phyloP scores from a whole-genome alignment of 2,888 invertebrate genomes.

The Cheilosia pagana region DNA sequence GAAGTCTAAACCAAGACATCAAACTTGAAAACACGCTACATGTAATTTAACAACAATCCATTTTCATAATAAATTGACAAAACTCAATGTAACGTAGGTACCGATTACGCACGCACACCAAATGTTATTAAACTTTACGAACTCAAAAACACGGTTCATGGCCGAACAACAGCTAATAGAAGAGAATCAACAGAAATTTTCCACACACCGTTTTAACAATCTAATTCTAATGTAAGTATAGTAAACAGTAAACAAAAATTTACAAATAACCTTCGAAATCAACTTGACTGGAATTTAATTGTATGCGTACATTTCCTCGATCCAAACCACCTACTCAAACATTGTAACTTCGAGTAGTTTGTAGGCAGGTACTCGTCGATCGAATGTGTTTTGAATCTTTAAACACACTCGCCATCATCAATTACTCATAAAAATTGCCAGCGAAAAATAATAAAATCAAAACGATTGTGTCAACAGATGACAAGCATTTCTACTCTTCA shows the following conservation, averaged over 20 bases:
- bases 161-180: neutral
- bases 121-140: slow-evolving; percentile 45
- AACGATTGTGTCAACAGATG: neutral
- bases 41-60: neutral
- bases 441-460: neutral
- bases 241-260: slow-evolving; percentile 19
- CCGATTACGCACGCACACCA: neutral
- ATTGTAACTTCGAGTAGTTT: slow-evolving; percentile 9
- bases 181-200: slow-evolving; percentile 20
- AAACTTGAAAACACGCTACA: neutral
- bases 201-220: slow-evolving; percentile 23
- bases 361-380: neutral
- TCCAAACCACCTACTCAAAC: slow-evolving; percentile 21
- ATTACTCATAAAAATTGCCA: slow-evolving; percentile 19
- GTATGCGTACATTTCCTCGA: slow-evolving; percentile 10
- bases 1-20: too few relatives aligned
- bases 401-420: slow-evolving; percentile 36
- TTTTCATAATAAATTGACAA: too few relatives aligned
- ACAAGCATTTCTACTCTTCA: neutral
- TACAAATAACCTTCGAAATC: slow-evolving; percentile 53
- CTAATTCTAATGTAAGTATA: slow-evolving; percentile 19
- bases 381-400: slow-evolving; percentile 44
- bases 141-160: slow-evolving; percentile 23
- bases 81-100: neutral
- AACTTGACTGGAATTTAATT: slow-evolving; percentile 51